phyloP scores from a whole-genome alignment of 1,140 invertebrate species.

The Bombyx mandarina region DNA sequence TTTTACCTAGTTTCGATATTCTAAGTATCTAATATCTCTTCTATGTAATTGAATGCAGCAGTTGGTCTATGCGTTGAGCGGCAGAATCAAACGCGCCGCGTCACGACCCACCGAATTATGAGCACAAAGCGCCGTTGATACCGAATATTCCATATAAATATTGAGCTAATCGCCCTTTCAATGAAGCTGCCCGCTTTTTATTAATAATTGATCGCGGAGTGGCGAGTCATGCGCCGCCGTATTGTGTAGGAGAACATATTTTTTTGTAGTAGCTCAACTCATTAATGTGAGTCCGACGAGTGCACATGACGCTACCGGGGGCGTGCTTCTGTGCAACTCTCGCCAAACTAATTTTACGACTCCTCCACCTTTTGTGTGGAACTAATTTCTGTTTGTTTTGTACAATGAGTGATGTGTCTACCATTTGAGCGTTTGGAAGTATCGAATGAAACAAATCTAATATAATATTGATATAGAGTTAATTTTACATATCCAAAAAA shows the following conservation, averaged over 20 bases:
- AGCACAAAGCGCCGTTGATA: constrained; percentile 69
- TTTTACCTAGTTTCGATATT: neutral
- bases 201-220: constrained; percentile 68
- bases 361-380: constrained; percentile 37
- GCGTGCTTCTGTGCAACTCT: constrained; percentile 33
- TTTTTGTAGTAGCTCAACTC: constrained; percentile 56
- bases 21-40: constrained; percentile 7
- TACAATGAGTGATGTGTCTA: too few species aligned
- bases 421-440: too few species aligned
- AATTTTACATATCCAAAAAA: too few species aligned
- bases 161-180: constrained; percentile 71
- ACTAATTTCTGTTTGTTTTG: constrained; percentile 53
- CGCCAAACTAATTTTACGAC: constrained; percentile 50
- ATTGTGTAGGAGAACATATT: constrained; percentile 58
- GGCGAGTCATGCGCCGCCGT: constrained; percentile 62
- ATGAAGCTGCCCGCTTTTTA: constrained; percentile 67
- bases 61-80: constrained; percentile 52
- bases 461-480: too few species aligned
- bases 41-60: constrained; percentile 17
- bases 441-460: too few species aligned
- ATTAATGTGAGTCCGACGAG: constrained; percentile 43
- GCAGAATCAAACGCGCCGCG: constrained; percentile 54
- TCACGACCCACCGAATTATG: constrained; percentile 67
- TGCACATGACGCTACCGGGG: constrained; percentile 40
- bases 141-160: constrained; percentile 72